phyloP scores from a whole-genome alignment of 2,888 invertebrate species.

The Caenorhabditis angaria region DNA sequence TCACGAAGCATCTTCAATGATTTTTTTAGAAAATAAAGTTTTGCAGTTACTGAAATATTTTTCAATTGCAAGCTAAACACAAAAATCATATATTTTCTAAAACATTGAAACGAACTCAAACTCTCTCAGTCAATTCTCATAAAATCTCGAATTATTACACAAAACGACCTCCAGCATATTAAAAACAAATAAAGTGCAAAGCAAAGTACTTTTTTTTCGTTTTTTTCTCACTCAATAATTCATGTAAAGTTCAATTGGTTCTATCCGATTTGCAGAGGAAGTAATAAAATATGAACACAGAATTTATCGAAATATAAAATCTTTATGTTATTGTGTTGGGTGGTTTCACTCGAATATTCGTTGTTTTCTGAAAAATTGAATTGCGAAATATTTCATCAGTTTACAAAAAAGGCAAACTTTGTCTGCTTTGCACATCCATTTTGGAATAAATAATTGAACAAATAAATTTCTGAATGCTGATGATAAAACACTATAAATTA shows the following conservation, averaged over 20 bases:
- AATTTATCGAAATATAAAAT: background rate
- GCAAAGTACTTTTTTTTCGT: background rate
- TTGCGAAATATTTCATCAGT: background rate
- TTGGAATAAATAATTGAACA: no score
- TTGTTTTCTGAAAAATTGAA: background rate
- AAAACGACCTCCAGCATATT: conserved; percentile 1
- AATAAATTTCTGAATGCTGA: no score
- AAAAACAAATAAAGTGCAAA: conserved; percentile 2
- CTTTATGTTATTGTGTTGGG: background rate
- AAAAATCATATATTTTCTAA: no score
- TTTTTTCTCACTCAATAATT: background rate
- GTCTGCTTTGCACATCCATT: no score
- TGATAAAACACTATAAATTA: no score
- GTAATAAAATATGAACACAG: background rate
- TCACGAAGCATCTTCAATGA: no score
- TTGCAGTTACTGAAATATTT: no score
- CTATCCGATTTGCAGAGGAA: no score
- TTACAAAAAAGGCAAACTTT: background rate
- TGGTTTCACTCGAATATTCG: no score
- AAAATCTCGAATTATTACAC: background rate
- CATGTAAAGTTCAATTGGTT: background rate
- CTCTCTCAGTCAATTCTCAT: background rate
- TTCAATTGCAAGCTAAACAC: no score
- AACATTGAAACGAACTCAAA: no score
- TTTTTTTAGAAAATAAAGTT: no score